Evolutionary conservation across 2,797 vertebrate species (phyloP), one percentile per base, ranked within the genome.

Genomic region (Mus caroli): DNA sequence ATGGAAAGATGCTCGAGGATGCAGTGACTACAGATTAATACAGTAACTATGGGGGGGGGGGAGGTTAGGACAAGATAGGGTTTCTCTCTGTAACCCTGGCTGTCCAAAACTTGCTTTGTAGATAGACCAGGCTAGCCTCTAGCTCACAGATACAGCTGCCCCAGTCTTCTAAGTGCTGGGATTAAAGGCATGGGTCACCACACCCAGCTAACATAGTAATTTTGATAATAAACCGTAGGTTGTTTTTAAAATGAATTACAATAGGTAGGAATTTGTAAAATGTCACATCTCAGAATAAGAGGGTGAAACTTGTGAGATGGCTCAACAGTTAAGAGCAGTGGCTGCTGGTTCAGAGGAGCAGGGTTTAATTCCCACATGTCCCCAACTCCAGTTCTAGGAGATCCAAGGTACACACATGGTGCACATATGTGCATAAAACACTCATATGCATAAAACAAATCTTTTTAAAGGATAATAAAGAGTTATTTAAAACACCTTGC

Each of bases 401-500:
- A n/a, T 37, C 19, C 46, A 52, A 83, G 43, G 64, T 34, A 31
- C 37, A 54, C 9, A 56, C 13, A 73, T 6, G 22, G 67, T 24
- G 34, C 9, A 40, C 31, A 87, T 3, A 14, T 6, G 50, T 26
- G 24, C 52, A 75, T 8, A 31, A 58, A 56, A 73, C n/a, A 58
- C 17, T 73, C 37, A 58, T 5, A 75, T 31, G 52, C 52, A 75
- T n/a, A 58, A 79, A 60, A 46, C 11, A 69, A 52, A 71, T 6
- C 46, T 71, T 67, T 67, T 12, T 28, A 75, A 58, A 58, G 34
- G 6, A 75, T 88, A n/a, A 37, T n/a, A 54, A 37, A 60, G 11
- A 26, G 26, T 75, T 58, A 69, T 46, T 84, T 62, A 64, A 90
- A 88, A 71, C 76, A 87, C 54, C 84, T 58, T 92, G 77, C 54